Conservation (phyloP, 2,797 vertebrate species). For the Scomberomorus guttatus region DNA sequence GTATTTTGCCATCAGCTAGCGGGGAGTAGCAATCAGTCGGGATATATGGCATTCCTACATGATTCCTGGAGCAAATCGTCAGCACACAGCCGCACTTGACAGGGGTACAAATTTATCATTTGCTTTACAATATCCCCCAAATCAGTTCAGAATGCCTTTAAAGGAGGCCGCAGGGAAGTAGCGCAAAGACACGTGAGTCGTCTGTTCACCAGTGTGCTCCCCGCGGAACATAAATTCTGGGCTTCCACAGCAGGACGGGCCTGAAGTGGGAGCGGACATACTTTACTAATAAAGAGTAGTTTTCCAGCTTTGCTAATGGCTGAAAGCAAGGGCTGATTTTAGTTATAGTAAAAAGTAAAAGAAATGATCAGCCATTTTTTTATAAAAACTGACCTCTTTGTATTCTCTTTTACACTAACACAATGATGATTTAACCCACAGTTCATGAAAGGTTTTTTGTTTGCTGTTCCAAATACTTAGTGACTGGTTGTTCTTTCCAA, state of each 20-base stretch:
- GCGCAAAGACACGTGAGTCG: constrained; percentile 77
- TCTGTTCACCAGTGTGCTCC: constrained; percentile 75
- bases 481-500: constrained; percentile 13
- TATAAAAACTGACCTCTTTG: not conserved
- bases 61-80: constrained; percentile 81
- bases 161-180: constrained; percentile 66
- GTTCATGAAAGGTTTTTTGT: not conserved
- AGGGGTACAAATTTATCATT: constrained; percentile 87
- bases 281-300: constrained; percentile 82
- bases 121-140: constrained; percentile 85
- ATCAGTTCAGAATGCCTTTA: constrained; percentile 84
- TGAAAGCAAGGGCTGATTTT: constrained; percentile 43
- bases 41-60: constrained; percentile 84
- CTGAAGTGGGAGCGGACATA: constrained; percentile 73
- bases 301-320: constrained; percentile 74
- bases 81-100: constrained; percentile 77
- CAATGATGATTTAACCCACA: not conserved
- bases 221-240: constrained; percentile 78
- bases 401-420: not conserved
- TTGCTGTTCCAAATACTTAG: not conserved
- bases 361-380: constrained; percentile 18
- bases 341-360: constrained; percentile 28
- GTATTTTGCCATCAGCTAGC: constrained; percentile 73
- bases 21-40: constrained; percentile 78
- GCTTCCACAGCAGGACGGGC: constrained; percentile 64